Evolutionary conservation across 2,888 invertebrate species (phyloP), one percentile per base, ranked within the genome.

Genomic region (Iselma pallidipennis): DNA sequence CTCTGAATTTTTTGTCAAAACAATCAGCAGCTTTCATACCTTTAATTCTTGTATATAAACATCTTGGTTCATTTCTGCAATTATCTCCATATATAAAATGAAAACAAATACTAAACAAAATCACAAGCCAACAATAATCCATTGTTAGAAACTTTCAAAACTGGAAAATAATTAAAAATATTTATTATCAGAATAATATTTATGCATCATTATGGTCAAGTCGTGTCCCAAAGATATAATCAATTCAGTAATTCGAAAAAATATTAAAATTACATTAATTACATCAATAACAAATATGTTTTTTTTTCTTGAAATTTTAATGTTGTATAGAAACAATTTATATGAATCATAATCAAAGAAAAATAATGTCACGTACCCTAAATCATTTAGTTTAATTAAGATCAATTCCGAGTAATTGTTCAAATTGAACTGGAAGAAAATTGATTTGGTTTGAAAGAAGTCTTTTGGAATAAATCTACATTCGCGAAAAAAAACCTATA

Each of bases 1-100:
- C 55, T 53, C 67, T 71, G 33, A 80, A 70, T 42, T 79, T 70
- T 61, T 65, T 72, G n/a, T 75, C 62, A 59, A 72, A 78, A 66
- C 81, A 81, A 67, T 81, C 79, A 3, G 78, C 78, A 26, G 72
- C 71, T 65, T 72, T 74, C 71, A 79, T 72, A 54, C 76, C 74
- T 53, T 74, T 76, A 3, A 74, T 66, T 28, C 73, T 59, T 5
- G 61, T 64, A 5, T 74, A 68, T 59, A 59, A 66, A 66, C 78
- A 78, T 61, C 62, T 70, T 25, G 61, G 62, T 55, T 74, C 76
- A 14, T 57, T 68, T 33, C 57, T 67, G 58, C 74, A 74, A 61
- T 61, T 67, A 57, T 61, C 55, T 4, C 55, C 49, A 51, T 58
- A 33, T n/a, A 54, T 50, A 28, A 51, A 42, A 9, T 55, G 10